Conservation (phyloP, 2,888 invertebrate genomes). For the Pyrrhosoma nymphula region DNA sequence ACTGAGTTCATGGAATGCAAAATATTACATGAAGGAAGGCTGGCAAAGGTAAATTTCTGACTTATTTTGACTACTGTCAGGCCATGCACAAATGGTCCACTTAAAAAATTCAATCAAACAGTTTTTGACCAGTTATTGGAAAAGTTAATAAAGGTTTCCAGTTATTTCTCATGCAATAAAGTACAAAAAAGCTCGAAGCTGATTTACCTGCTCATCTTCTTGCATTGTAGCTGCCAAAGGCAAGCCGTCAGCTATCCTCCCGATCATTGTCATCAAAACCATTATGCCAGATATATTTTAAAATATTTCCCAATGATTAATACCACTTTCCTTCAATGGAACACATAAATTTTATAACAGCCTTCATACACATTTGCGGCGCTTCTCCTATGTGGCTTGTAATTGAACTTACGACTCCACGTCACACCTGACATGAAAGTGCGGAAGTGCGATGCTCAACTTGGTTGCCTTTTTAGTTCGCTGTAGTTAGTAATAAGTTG, state of each 20-base stretch:
- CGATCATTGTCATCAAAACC: slow-evolving; percentile 99
- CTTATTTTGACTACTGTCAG: slow-evolving; percentile 34
- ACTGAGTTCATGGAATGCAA: slow-evolving; percentile 81
- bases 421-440: slow-evolving; percentile 59
- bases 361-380: slow-evolving; percentile 53
- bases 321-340: background rate
- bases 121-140: background rate
- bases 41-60: background rate
- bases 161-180: background rate
- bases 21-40: slow-evolving; percentile 73
- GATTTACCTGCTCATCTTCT: slow-evolving; percentile 96
- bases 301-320: background rate
- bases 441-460: slow-evolving; percentile 66
- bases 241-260: slow-evolving; percentile 95
- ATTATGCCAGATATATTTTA: slow-evolving; percentile 79
- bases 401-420: slow-evolving; percentile 59
- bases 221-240: slow-evolving; percentile 98
- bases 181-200: background rate
- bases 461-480: slow-evolving; percentile 56
- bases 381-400: slow-evolving; percentile 55
- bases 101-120: slow-evolving; percentile 70
- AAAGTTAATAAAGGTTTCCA: slow-evolving; percentile 68
- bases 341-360: background rate
- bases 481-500: slow-evolving; percentile 45
- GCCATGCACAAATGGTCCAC: slow-evolving; percentile 72